Conservation (phyloP, 2,888 invertebrate species). For the Rhogogaster chlorosoma region DNA sequence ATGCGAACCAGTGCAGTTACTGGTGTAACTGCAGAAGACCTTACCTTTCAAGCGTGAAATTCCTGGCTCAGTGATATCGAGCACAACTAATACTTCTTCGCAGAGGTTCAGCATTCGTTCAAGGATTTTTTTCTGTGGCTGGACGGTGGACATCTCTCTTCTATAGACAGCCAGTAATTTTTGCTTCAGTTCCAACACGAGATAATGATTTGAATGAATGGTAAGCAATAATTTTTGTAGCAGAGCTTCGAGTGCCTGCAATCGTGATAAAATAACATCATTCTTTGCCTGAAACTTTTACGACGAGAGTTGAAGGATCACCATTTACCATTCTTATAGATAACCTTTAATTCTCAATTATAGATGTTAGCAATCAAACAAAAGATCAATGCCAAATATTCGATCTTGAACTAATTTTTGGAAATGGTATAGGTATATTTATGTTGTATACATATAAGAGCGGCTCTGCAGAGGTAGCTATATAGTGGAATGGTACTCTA, state of each 20-base stretch:
- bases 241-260: conserved; percentile 74
- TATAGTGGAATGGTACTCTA: no score
- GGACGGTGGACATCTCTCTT: conserved; percentile 65
- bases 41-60: conserved; percentile 85
- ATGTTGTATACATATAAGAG: no score
- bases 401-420: not conserved
- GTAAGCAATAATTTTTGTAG: conserved; percentile 79
- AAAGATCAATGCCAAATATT: not conserved
- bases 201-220: conserved; percentile 84
- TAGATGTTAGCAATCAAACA: not conserved
- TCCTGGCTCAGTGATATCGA: conserved; percentile 86
- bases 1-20: no score
- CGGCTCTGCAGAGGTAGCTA: no score
- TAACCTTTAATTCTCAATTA: not conserved
- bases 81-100: conserved; percentile 82
- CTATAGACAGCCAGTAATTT: conserved; percentile 81
- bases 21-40: not conserved
- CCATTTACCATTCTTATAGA: not conserved
- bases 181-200: conserved; percentile 86
- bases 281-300: not conserved
- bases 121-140: conserved; percentile 79
- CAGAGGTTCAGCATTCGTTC: conserved; percentile 84
- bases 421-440: not conserved
- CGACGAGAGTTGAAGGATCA: not conserved
- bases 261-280: conserved; percentile 36